Conservation (phyloP, 2,888 invertebrate genomes). For the Lobophora halterata region DNA sequence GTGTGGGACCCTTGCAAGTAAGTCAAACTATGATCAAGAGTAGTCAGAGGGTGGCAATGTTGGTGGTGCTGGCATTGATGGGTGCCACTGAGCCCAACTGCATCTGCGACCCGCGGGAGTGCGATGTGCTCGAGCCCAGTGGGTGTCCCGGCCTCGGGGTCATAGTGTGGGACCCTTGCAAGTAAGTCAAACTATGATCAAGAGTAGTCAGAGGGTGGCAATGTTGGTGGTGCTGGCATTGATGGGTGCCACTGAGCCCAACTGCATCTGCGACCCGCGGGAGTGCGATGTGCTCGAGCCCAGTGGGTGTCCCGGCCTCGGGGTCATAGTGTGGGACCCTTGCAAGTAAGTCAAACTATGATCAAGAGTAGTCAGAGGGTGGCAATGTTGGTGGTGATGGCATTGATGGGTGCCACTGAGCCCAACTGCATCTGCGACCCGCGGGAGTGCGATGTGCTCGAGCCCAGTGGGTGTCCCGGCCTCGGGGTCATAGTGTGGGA, state of each 20-base stretch:
- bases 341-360: conserved; percentile 92
- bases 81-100: conserved; percentile 86
- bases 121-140: conserved; percentile 88
- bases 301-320: conserved; percentile 90
- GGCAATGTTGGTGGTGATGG: no score
- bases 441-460: no score
- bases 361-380: no score
- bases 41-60: conserved; percentile 81
- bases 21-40: conserved; percentile 66
- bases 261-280: conserved; percentile 91
- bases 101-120: conserved; percentile 92
- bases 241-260: conserved; percentile 83
- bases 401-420: no score
- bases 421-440: no score
- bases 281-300: conserved; percentile 92
- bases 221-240: conserved; percentile 82
- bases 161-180: conserved; percentile 94
- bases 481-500: no score
- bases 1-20: conserved; percentile 95
- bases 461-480: no score
- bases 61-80: conserved; percentile 80
- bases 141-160: conserved; percentile 92
- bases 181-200: conserved; percentile 81
- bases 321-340: conserved; percentile 93
- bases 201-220: conserved; percentile 77